phyloP scores from a whole-genome alignment of 35 echinoderm and acorn worm species.

The Apostichopus japonicus region DNA sequence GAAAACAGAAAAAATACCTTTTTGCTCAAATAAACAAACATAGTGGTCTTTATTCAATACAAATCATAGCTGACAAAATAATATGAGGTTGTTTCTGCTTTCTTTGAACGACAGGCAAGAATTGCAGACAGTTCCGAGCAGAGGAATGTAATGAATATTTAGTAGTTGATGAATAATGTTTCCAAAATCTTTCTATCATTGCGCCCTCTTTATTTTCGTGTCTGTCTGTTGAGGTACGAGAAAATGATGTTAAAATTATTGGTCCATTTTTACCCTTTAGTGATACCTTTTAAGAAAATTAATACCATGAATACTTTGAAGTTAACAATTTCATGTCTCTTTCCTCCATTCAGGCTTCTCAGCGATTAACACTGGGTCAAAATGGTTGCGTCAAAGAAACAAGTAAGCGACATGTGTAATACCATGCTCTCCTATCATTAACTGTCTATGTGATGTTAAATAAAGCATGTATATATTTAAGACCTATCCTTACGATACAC shows the following conservation, averaged over 20 bases:
- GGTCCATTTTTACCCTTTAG: not conserved
- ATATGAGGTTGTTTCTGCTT: not conserved
- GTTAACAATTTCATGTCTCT: not conserved
- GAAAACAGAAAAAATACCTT: constrained; percentile 64
- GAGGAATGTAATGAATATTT: not conserved
- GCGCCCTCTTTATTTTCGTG: constrained; percentile 14
- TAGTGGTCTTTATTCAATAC: constrained; percentile 13
- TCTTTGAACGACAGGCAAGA: not conserved
- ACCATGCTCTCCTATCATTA: not conserved
- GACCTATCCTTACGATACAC: too few species aligned
- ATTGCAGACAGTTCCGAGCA: not conserved
- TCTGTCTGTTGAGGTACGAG: constrained; percentile 19
- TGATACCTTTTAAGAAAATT: not conserved
- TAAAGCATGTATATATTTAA: too few species aligned
- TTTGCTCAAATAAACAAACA: constrained; percentile 98
- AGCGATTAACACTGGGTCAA: constrained; percentile 40
- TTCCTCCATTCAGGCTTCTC: not conserved
- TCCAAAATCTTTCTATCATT: not conserved
- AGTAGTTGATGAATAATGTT: not conserved
- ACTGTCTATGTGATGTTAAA: too few species aligned
- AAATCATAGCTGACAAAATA: constrained; percentile 4
- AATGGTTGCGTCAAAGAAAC: constrained; percentile 99
- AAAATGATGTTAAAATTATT: not conserved
- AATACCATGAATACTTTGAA: not conserved
- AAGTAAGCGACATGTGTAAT: constrained; percentile 64